phyloP scores from a whole-genome alignment of 2,888 invertebrate species.

The Metallyticus violacea region DNA sequence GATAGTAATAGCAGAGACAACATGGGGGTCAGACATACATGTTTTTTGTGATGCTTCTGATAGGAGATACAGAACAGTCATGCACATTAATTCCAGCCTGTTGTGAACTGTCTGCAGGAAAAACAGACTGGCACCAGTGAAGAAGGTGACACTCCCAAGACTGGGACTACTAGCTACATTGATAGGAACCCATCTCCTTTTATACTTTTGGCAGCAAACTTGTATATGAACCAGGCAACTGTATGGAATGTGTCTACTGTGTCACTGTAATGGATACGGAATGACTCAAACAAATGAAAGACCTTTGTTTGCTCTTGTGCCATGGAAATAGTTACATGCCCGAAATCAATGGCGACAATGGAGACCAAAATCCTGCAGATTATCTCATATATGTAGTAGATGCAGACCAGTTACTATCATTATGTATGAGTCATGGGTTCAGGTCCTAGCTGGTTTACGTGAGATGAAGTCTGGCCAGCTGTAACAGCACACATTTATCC shows the following conservation, averaged over 20 bases:
- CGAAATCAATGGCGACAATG: background rate
- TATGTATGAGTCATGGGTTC: no score
- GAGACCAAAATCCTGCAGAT: background rate
- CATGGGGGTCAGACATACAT: background rate
- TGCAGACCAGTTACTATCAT: background rate
- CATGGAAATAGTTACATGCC: background rate
- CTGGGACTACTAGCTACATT: background rate
- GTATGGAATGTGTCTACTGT: background rate
- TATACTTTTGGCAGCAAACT: background rate
- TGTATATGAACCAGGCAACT: background rate
- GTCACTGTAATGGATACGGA: background rate
- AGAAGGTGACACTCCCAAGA: background rate
- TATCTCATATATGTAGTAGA: background rate
- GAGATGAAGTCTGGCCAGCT: background rate
- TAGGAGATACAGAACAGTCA: background rate
- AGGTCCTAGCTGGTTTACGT: background rate
- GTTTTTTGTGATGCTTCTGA: background rate
- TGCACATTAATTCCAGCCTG: background rate
- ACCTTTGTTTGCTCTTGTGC: background rate
- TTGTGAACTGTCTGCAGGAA: background rate
- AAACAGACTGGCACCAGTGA: no score
- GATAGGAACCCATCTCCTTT: background rate
- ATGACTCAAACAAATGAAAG: background rate
- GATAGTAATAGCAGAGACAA: no score
- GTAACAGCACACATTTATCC: no score